phyloP scores from a whole-genome alignment of 2,113 vertebrate genomes.

The Sprattus sprattus region DNA sequence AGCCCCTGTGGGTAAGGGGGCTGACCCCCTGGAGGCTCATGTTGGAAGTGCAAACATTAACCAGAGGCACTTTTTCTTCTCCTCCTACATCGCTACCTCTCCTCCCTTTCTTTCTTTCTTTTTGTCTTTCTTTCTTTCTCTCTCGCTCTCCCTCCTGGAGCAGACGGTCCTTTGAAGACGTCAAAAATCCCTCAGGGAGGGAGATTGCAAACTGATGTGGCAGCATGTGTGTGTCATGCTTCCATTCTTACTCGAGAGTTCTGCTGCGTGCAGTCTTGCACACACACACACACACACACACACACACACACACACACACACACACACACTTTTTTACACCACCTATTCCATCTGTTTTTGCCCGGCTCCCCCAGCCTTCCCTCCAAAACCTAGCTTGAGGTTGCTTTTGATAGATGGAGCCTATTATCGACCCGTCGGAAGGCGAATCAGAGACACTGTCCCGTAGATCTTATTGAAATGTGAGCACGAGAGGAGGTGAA shows the following conservation, averaged over 20 bases:
- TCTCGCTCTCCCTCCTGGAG: background rate
- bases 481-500: constrained; percentile 36
- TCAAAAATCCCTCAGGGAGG: constrained; percentile 16
- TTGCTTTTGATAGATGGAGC: constrained; percentile 46
- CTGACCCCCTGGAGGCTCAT: background rate
- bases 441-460: constrained; percentile 45
- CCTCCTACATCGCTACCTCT: background rate
- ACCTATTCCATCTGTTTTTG: constrained; percentile 34
- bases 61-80: constrained; percentile 11
- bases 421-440: constrained; percentile 49
- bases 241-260: constrained; percentile 22
- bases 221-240: constrained; percentile 23
- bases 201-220: constrained; percentile 35
- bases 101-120: background rate
- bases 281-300: background rate
- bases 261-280: background rate
- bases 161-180: constrained; percentile 30
- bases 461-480: constrained; percentile 46
- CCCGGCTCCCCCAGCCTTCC: background rate
- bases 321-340: constrained; percentile 32
- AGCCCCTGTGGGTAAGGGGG: background rate
- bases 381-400: constrained; percentile 35
- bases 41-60: constrained; percentile 20
- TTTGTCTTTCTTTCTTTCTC: background rate
- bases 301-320: constrained; percentile 3